phyloP scores from a whole-genome alignment of 2,113 vertebrate genomes.

The Eleginops maclovinus region DNA sequence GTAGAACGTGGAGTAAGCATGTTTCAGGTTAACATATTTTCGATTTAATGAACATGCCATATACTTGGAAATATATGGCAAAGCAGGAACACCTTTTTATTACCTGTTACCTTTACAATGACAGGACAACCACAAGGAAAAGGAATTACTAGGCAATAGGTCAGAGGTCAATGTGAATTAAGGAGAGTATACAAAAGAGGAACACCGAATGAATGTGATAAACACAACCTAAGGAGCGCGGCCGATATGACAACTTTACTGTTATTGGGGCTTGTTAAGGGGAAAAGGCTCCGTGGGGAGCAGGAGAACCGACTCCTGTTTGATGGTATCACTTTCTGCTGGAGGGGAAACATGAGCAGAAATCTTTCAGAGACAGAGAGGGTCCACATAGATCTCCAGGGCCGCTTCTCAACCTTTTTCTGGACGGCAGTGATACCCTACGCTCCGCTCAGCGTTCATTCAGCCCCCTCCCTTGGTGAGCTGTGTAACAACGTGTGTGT shows the following conservation, averaged over 20 bases:
- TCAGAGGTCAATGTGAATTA: no score
- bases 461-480: slow-evolving; percentile 46
- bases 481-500: slow-evolving; percentile 13
- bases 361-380: slow-evolving; percentile 80
- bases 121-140: no score
- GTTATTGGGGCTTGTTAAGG: slow-evolving; percentile 70
- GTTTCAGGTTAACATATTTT: no score
- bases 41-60: no score
- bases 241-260: slow-evolving; percentile 33
- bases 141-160: no score
- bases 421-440: slow-evolving; percentile 40
- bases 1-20: no score
- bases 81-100: no score
- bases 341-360: slow-evolving; percentile 74
- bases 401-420: slow-evolving; percentile 65
- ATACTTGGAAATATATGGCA: no score
- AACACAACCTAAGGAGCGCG: no score
- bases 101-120: no score
- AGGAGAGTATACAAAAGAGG: no score
- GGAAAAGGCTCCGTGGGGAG: slow-evolving; percentile 70
- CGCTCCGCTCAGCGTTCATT: slow-evolving; percentile 43
- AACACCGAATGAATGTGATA: no score
- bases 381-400: slow-evolving; percentile 73
- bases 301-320: slow-evolving; percentile 42
- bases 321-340: slow-evolving; percentile 72